Percentiles rank a stretch among this genome's conserved stretches.
These are phyloP conservation scores for Blastobasis lacticolella DNA, from an alignment of 2,888 invertebrate genomes.

Conservation along the genomic window DNA sequence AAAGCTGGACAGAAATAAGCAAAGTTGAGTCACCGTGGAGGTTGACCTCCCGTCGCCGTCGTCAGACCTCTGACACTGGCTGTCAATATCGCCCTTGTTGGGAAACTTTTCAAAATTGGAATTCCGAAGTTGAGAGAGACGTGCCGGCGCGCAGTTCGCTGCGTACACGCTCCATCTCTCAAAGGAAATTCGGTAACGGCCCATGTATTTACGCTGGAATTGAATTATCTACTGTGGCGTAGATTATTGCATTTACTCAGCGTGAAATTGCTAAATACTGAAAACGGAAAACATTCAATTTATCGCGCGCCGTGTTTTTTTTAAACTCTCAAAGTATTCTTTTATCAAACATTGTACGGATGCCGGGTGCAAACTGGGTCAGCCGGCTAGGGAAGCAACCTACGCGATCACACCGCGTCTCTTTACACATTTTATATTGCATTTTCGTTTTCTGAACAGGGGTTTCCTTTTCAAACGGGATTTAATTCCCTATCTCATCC, in stretches of 20 bases:
- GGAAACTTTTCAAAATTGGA: constrained; percentile 73
- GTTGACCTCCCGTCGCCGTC: constrained; percentile 26
- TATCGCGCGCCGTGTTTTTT: constrained; percentile 11
- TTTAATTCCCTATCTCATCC: not conserved
- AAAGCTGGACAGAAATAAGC: not conserved
- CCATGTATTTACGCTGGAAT: constrained; percentile 63
- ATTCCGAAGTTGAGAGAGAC: constrained; percentile 68
- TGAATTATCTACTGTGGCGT: constrained; percentile 62
- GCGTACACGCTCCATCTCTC: constrained; percentile 63
- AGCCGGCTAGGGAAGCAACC: not conserved
- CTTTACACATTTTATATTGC: not conserved
- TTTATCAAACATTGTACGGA: not conserved
- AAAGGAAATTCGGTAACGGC: constrained; percentile 69
- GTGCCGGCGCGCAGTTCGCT: constrained; percentile 56
- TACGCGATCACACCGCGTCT: too few relatives aligned
- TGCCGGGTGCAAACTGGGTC: not conserved
- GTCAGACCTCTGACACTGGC: constrained; percentile 60
- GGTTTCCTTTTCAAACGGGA: not conserved
- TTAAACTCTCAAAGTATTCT: not conserved
- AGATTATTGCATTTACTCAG: constrained; percentile 61
- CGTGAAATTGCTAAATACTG: constrained; percentile 59
- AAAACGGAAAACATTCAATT: constrained; percentile 34
- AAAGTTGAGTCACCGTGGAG: constrained; percentile 27
- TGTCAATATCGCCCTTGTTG: constrained; percentile 68
- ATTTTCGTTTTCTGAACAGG: not conserved